phyloP scores from a whole-genome alignment of 2,888 invertebrate genomes.

The Cyaniris semiargus region DNA sequence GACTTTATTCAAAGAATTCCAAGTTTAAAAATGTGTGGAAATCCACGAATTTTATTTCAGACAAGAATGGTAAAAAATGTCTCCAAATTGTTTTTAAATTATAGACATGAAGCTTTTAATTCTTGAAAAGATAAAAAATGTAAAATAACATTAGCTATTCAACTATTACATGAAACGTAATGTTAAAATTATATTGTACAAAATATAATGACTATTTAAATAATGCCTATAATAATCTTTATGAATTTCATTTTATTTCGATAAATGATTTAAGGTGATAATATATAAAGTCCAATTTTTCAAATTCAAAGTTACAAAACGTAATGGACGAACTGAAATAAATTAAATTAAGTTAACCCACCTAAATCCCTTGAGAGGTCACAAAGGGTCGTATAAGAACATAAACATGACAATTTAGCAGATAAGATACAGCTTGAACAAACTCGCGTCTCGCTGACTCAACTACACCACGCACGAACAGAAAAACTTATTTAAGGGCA shows the following conservation, averaged over 20 bases:
- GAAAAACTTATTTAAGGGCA: neutral
- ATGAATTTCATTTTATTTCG: no score
- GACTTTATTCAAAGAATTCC: neutral
- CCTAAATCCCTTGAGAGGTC: neutral
- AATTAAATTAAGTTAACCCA: neutral
- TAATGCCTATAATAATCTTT: no score
- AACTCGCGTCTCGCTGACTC: neutral
- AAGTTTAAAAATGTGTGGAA: constrained; percentile 2
- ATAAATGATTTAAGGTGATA: no score
- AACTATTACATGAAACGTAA: no score
- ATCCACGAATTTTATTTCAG: neutral
- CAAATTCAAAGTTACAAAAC: no score
- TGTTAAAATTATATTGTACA: no score
- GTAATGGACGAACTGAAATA: neutral
- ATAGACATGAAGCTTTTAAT: no score
- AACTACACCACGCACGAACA: neutral
- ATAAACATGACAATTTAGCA: neutral
- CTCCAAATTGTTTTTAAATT: neutral
- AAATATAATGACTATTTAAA: no score
- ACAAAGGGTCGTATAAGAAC: neutral
- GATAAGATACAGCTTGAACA: neutral
- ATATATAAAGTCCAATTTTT: no score
- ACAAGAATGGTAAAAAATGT: neutral
- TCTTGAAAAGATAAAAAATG: no score
- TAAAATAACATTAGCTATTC: no score